These are phyloP conservation scores for Parazoanthus darwini DNA, from an alignment of 92 coral and sea anemone species.

Conservation along the genomic window DNA sequence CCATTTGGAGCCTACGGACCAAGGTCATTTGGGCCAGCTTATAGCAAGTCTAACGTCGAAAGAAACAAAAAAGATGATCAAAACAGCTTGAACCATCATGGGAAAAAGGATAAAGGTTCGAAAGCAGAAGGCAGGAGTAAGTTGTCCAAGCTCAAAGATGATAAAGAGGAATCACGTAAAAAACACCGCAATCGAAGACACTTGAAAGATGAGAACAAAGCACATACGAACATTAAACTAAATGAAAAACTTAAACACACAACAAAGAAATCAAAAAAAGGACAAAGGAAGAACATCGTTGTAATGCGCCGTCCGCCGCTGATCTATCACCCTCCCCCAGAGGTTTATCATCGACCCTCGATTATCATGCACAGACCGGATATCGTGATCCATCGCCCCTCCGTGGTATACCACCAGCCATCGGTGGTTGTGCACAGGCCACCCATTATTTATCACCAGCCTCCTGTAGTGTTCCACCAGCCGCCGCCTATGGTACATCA, in stretches of 20 bases:
- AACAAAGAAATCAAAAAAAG: constrained; percentile 46
- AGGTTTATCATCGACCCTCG: constrained; percentile 91
- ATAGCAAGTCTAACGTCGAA: constrained; percentile 65
- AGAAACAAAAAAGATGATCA: neutral
- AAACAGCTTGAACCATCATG: neutral
- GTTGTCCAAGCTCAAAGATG: neutral
- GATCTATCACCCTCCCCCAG: constrained; percentile 87
- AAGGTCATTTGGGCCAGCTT: constrained; percentile 23
- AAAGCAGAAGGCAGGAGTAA: neutral
- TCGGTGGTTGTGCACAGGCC: constrained; percentile 95
- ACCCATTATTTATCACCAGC: constrained; percentile 81
- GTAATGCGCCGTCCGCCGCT: constrained; percentile 82
- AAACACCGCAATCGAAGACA: constrained; percentile 29
- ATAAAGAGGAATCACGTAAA: neutral
- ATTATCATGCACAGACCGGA: constrained; percentile 91
- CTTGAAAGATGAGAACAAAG: neutral
- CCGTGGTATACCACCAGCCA: constrained; percentile 88
- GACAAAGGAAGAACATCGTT: constrained; percentile 78
- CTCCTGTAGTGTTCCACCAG: constrained; percentile 93
- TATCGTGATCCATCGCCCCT: constrained; percentile 90
- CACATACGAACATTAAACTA: constrained; percentile 16
- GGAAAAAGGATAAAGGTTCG: neutral
- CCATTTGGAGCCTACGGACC: neutral
- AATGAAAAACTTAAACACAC: neutral
- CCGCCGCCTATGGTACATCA: constrained; percentile 87